A percentile compares a stretch with the other conserved stretches of the same genome.
These are phyloP conservation scores for Lacanobia wlatinum DNA, from an alignment of 2,888 invertebrate genomes.

Conservation along the genomic window DNA sequence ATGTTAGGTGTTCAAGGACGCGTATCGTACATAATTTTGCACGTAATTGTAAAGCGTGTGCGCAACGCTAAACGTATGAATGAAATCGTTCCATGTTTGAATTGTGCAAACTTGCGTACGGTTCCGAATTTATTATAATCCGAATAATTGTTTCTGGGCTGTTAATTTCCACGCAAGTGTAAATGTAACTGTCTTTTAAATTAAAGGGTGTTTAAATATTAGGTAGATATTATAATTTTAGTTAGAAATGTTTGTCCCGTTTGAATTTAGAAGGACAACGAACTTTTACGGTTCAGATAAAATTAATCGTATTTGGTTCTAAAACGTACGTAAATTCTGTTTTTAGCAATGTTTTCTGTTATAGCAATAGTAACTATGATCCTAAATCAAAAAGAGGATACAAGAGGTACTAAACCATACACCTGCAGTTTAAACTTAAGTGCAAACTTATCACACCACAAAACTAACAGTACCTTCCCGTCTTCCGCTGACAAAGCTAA, in stretches of 20 bases:
- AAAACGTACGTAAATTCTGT: not conserved
- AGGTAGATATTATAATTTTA: not conserved
- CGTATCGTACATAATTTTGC: conserved; percentile 47
- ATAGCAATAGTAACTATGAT: not conserved
- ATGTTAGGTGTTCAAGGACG: conserved; percentile 57
- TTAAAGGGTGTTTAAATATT: conserved; percentile 29
- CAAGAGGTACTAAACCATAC: not conserved
- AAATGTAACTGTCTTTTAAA: conserved; percentile 49
- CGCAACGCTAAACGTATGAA: conserved; percentile 59
- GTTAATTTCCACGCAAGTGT: conserved; percentile 61
- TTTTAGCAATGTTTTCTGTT: not conserved
- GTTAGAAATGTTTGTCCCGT: conserved; percentile 23
- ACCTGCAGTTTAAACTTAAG: conserved; percentile 9
- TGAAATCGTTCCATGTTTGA: conserved; percentile 59
- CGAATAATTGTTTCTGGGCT: conserved; percentile 56
- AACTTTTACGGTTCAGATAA: conserved; percentile 24
- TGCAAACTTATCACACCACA: conserved; percentile 21
- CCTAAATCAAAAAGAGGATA: too few relatives aligned
- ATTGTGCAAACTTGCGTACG: conserved; percentile 56
- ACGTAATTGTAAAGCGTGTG: conserved; percentile 50
- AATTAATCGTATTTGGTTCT: not conserved
- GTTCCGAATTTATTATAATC: conserved; percentile 46
- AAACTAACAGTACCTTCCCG: conserved; percentile 32
- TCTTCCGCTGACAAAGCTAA: conserved; percentile 35
- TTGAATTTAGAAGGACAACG: conserved; percentile 43